A percentile compares a stretch with the other conserved stretches of the same genome.
Evolutionary conservation across 2,888 invertebrate genomes (phyloP).

Genomic region (Rhagonycha fulva): DNA sequence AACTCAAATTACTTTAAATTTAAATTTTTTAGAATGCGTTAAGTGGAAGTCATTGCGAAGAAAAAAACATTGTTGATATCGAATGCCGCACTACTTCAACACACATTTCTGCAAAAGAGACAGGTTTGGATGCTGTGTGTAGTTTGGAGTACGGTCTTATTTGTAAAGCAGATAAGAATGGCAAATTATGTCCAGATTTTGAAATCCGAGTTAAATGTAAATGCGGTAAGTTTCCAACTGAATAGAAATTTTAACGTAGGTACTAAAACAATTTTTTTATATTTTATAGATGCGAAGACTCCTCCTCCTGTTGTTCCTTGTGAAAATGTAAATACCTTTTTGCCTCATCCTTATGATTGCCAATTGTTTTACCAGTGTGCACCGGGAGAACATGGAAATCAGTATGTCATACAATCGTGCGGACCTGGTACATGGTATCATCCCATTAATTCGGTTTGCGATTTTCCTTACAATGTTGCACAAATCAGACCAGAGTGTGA

Average conservation of each 20-base stretch:
- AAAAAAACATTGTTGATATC: slow-evolving; percentile 69
- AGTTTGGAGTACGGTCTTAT: slow-evolving; percentile 72
- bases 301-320: slow-evolving; percentile 40
- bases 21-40: slow-evolving; percentile 24
- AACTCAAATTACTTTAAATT: neutral
- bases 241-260: neutral
- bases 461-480: slow-evolving; percentile 58
- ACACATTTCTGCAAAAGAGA: slow-evolving; percentile 67
- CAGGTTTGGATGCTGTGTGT: slow-evolving; percentile 77
- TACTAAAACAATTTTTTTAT: neutral
- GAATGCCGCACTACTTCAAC: slow-evolving; percentile 73
- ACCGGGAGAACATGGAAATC: slow-evolving; percentile 48
- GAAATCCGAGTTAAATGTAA: slow-evolving; percentile 78
- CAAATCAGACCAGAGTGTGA: slow-evolving; percentile 65
- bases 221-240: slow-evolving; percentile 54
- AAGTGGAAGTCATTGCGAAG: slow-evolving; percentile 61
- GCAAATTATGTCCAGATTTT: slow-evolving; percentile 72
- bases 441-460: slow-evolving; percentile 61
- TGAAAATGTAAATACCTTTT: slow-evolving; percentile 60
- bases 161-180: slow-evolving; percentile 58
- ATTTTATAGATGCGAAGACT: neutral
- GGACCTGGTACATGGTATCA: slow-evolving; percentile 69
- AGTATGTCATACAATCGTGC: slow-evolving; percentile 67
- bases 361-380: slow-evolving; percentile 71
- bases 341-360: slow-evolving; percentile 69